Evolutionary conservation across 2,113 vertebrate species (phyloP), one percentile per base, ranked within the genome.

Genomic region (Myiagra hebetior): DNA sequence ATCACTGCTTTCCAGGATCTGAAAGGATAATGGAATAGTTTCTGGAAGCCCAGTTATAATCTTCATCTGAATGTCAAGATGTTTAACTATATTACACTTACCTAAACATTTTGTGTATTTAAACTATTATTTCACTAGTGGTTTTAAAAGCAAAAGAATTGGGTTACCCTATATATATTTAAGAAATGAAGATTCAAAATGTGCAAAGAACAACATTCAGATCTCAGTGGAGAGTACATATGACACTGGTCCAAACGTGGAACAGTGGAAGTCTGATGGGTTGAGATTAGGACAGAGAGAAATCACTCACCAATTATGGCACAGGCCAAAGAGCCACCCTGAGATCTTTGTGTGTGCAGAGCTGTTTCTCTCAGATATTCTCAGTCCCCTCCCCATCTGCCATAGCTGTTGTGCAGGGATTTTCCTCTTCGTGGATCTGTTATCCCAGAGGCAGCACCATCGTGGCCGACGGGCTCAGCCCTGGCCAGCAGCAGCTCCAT

Each of bases 351-450:
- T 67, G 60, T 3, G 13, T 75, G 77, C 68, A 74, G 60, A 57
- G 86, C 33, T 44, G 52, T 46, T 75, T 15, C 78, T 59, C 52
- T 39, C 86, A 20, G 60, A 67, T n/a, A 42, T 16, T 23, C 28
- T 59, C 77, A 13, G 27, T 65, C 9, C 44, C 10, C 42, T 56
- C 42, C 37, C 50, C 0, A 0, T 44, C 7, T 37, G 37, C 50
- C 56, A 2, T 1, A 33, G 86, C 52, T n/a, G 77, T 12, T 67
- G 68, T 20, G 37, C 33, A 67, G 52, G 37, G 27, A 3, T 77
- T 60, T 60, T 23, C 19, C 68, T 17, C 37, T 20, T 20, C 10
- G 8, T 33, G 68, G 33, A 42, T 33, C 27, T 81, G 37, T 2
- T 24, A 13, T 11, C 60, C 68, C 60, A 74, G 42, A 44, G 86